Evolutionary conservation across 2,888 invertebrate genomes (phyloP), one percentile per base, ranked within the genome.

Genomic region (Lasioglossum vierecki): DNA sequence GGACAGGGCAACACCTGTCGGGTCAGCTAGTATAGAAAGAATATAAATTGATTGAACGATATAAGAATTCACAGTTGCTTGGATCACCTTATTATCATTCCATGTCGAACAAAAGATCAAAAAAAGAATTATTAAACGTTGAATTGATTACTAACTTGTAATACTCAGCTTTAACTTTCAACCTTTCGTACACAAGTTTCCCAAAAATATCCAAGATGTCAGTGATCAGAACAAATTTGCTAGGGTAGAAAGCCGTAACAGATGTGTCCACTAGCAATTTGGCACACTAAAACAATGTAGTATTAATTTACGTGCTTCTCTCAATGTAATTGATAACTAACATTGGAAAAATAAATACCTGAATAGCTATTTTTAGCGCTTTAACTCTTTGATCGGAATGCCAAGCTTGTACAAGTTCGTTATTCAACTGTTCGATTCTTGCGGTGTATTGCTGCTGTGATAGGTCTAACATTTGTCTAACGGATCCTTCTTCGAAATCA

Each of bases 131-230:
- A 60, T 30, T 66, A 41, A 87, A 53, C 18, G 26, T 18, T 30
- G 11, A 78, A 76, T 30, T 4, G 22, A 73, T 60, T 81, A 95
- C 95, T 93, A 93, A 96, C 96, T 95, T 96, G 88, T 96, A 96
- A 94, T 96, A 96, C 92, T 96, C 96, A 18, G 97, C 96, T 95
- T 99, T 99, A 46, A 96, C 96, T 92, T 97, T 96, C 39, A 99
- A 95, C 88, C 99, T 96, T 87, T 98, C 97, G 94, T 97, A 98
- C 0, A 99, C 99, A 84, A 99, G 96, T 94, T 97, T 97, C 1
- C 98, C 98, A 96, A 99, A 99, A 88, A 98, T 98, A 95, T 99
- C 99, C 89, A 99, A 96, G 90, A 99, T 98, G 95, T 99, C 99
- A 18, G 99, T 99, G 80, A 99, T 97, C 26, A 99, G 96, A 57